A percentile compares a stretch with the other conserved stretches of the same genome.
phyloP scores from a whole-genome alignment of 2,888 invertebrate genomes.

The Drosophila merina region DNA sequence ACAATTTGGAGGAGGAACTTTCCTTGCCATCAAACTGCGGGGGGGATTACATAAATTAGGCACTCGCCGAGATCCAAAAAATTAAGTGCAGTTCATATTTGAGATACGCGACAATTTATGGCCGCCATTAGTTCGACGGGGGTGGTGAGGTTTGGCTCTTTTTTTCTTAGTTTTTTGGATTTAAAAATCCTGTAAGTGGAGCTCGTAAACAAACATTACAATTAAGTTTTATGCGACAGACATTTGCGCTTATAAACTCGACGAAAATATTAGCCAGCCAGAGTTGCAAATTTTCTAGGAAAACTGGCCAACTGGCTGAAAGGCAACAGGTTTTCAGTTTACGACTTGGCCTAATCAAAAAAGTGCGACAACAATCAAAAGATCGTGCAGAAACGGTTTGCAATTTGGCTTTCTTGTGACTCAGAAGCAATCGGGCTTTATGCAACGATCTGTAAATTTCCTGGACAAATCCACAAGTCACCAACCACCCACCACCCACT shows the following conservation, averaged over 20 bases:
- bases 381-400: conserved; percentile 12
- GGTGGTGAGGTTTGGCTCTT: conserved; percentile 15
- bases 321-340: conserved; percentile 63
- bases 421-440: conserved; percentile 61
- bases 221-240: conserved; percentile 79
- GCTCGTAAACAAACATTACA: conserved; percentile 79
- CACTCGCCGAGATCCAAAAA: conserved; percentile 59
- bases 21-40: conserved; percentile 46
- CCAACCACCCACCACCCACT: conserved; percentile 28
- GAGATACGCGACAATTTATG: conserved; percentile 55
- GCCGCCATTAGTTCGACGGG: conserved; percentile 21
- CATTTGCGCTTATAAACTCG: conserved; percentile 75
- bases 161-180: conserved; percentile 35
- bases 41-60: conserved; percentile 81
- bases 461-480: conserved; percentile 8
- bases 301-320: conserved; percentile 12
- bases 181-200: conserved; percentile 55
- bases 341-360: conserved; percentile 24
- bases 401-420: conserved; percentile 43
- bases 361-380: conserved; percentile 24
- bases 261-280: conserved; percentile 67
- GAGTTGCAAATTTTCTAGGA: conserved; percentile 19
- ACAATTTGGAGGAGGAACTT: conserved; percentile 54
- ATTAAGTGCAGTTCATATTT: conserved; percentile 47
- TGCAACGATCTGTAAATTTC: conserved; percentile 56